These are phyloP conservation scores for Agelas oroides DNA, from an alignment of 37 sponge, comb jelly and placozoan genomes.

Conservation along the genomic window DNA sequence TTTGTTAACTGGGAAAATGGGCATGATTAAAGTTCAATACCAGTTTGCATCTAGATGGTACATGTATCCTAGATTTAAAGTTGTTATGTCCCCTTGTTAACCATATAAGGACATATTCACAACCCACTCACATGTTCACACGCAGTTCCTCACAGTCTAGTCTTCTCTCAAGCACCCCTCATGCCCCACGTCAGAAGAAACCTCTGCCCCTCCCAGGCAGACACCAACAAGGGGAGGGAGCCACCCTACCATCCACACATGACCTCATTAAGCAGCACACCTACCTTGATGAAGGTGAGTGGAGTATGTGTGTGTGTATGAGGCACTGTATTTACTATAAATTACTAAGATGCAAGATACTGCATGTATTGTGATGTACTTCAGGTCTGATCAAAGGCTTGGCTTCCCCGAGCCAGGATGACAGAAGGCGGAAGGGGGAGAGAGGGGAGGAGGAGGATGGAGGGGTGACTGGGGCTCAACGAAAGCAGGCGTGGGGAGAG, in stretches of 20 bases:
- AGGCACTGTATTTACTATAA: background rate
- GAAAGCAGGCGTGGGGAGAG: constrained; percentile 5
- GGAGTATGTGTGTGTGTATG: too few relatives aligned
- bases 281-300: constrained; percentile 25
- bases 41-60: too few relatives aligned
- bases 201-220: background rate
- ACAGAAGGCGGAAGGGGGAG: background rate
- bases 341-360: constrained; percentile 38
- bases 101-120: too few relatives aligned
- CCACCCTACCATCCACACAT: background rate
- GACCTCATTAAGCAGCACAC: constrained; percentile 5
- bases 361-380: constrained; percentile 6
- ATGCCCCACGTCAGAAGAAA: constrained; percentile 47
- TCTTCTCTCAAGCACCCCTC: constrained; percentile 54
- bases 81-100: too few relatives aligned
- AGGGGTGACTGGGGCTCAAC: background rate
- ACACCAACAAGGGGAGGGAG: background rate
- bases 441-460: background rate
- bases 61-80: too few relatives aligned
- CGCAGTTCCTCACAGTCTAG: background rate
- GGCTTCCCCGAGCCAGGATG: background rate
- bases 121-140: too few relatives aligned
- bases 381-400: constrained; percentile 48
- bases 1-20: too few relatives aligned
- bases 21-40: too few relatives aligned